Evolutionary conservation across 53 echinoderm and acorn worm species (phyloP), one percentile per base, ranked within the genome.

Genomic region (Crossaster papposus): DNA sequence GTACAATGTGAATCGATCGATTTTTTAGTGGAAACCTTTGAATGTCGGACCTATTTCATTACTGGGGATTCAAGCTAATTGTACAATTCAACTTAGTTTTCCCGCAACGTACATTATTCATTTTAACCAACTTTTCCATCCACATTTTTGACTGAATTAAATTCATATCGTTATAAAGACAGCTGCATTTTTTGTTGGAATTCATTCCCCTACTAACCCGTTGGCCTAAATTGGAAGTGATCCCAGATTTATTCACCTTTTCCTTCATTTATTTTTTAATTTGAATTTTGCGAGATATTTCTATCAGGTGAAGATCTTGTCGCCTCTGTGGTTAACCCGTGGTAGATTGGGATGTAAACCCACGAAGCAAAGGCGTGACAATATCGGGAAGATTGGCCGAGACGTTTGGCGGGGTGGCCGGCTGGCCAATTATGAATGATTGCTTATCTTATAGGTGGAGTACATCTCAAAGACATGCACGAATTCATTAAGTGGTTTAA

Each of bases 201-300:
- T 34, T 36, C 36, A 74, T 74, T 74, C 18, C 1, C 31, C 26
- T 22, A 44, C 20, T 51, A 44, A 78, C 51, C 78, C 28, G 3
- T 28, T 26, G 50, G 78, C 51, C 51, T 78, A 78, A 50, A 31
- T 80, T 55, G 11, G 32, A 15, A 18, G 58, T 30, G 58, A 55
- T 55, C 51, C 20, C 18, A 32, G 33, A 80, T 80, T 80, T 55
- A 36, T 36, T 55, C 75, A 77, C 36, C 76, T 35, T 87, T 87
- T 51, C 30, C 18, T 29, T 30, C 52, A 76, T 23, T 34, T 87
- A 77, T 75, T 34, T 58, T 87, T 87, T 75, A 87, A 58, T 87
- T 77, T 54, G 10, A 64, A 58, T 58, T 87, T 76, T 34, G 76
- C 31, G 54, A 76, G 77, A 76, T 37, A 54, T 72, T 76, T 87